phyloP scores from a whole-genome alignment of 2,888 invertebrate species.

The Megalurothrips usitatus region DNA sequence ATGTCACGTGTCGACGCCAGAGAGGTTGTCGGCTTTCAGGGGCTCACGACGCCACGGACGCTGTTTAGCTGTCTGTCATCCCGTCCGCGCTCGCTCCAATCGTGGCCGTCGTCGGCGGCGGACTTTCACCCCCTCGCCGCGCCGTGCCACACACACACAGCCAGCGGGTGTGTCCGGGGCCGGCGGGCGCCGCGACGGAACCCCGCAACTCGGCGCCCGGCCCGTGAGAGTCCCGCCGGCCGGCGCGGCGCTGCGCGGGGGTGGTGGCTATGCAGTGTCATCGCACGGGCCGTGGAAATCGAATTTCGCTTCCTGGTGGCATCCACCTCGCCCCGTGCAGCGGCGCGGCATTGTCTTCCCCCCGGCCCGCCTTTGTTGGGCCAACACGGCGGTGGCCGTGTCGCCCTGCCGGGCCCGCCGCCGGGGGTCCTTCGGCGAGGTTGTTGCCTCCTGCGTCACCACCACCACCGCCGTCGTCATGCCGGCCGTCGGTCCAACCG shows the following conservation, averaged over 20 bases:
- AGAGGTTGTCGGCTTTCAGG: too few species aligned
- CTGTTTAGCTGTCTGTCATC: too few species aligned
- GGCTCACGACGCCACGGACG: too few species aligned
- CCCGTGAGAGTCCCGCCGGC: neutral
- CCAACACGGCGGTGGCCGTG: too few species aligned
- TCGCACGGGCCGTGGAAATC: neutral
- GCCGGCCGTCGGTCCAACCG: too few species aligned
- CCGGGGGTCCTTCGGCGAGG: too few species aligned
- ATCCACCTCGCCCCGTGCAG: neutral
- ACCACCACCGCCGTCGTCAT: too few species aligned
- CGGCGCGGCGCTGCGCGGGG: neutral
- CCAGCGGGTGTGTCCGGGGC: neutral
- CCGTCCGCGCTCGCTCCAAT: neutral
- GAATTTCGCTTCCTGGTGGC: slow-evolving; percentile 6
- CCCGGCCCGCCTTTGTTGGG: neutral
- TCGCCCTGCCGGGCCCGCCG: too few species aligned
- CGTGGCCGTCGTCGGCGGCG: neutral
- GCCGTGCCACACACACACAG: neutral
- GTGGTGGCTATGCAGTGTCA: too few species aligned
- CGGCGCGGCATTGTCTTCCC: neutral
- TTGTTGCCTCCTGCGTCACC: too few species aligned
- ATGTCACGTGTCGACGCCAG: too few species aligned
- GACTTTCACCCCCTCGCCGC: neutral
- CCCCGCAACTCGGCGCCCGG: neutral
- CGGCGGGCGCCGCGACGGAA: neutral